Evolutionary conservation across 2,888 invertebrate species (phyloP).

Genomic region (Glaucopsyche alexis): DNA sequence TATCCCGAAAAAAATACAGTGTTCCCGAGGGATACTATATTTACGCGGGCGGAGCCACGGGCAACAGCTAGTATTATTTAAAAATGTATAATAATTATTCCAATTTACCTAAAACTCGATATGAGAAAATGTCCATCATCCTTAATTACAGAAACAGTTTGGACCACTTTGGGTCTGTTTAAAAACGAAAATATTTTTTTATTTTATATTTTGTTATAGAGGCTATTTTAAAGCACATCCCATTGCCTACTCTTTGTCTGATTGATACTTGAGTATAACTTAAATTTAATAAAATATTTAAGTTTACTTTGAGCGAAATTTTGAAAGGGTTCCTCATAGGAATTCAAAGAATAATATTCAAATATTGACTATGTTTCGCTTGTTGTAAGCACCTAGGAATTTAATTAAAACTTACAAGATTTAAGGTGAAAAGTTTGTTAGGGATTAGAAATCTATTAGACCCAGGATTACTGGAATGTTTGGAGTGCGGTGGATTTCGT

Average conservation of each 20-base stretch:
- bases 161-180: background rate
- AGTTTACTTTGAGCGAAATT: background rate
- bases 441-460: conserved; percentile 21
- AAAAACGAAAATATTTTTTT: background rate
- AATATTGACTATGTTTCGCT: background rate
- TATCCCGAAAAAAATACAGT: no score
- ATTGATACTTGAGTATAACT: background rate
- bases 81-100: no score
- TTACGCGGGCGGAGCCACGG: no score
- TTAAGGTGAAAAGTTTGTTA: conserved; percentile 22
- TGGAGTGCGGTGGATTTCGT: background rate
- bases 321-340: background rate
- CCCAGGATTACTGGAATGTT: conserved; percentile 13
- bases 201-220: background rate
- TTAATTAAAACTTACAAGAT: conserved; percentile 25
- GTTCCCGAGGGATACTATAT: no score
- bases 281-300: background rate
- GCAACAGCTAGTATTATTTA: no score
- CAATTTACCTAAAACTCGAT: no score
- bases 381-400: background rate
- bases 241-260: background rate
- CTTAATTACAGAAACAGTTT: no score
- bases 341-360: background rate
- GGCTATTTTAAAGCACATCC: background rate
- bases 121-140: no score